Percentiles rank a stretch among this genome's conserved stretches.
phyloP scores from a whole-genome alignment of 2,888 invertebrate species.

The Hemaris fuciformis region DNA sequence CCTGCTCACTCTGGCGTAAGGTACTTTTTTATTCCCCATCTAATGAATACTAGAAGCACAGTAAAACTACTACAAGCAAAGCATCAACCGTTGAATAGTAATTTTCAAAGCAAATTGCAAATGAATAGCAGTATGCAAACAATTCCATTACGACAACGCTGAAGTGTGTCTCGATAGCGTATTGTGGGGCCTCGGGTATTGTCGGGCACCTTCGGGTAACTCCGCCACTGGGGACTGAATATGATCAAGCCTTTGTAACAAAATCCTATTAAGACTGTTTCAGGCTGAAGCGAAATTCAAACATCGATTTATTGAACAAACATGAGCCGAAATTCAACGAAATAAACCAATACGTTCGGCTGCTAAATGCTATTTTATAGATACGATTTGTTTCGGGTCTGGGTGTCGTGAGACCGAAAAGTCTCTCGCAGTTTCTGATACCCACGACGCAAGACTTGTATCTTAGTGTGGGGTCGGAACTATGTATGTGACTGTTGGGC shows the following conservation, averaged over 20 bases:
- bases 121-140: neutral
- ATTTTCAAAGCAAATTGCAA: neutral
- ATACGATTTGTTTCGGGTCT: too few relatives aligned
- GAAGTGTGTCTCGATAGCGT: neutral
- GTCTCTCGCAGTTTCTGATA: too few relatives aligned
- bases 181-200: neutral
- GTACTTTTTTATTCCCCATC: too few relatives aligned
- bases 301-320: constrained; percentile 33
- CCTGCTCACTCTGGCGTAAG: too few relatives aligned
- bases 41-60: too few relatives aligned
- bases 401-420: too few relatives aligned
- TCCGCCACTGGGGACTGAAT: neutral
- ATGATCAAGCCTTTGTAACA: constrained; percentile 3
- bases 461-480: too few relatives aligned
- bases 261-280: constrained; percentile 21
- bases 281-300: constrained; percentile 22
- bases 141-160: neutral
- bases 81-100: too few relatives aligned
- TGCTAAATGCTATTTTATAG: neutral
- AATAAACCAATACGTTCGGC: constrained; percentile 12
- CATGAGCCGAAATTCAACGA: constrained; percentile 24
- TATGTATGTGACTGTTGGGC: too few relatives aligned
- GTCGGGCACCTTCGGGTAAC: neutral
- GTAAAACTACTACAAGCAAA: too few relatives aligned
- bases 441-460: too few relatives aligned